Conservation (phyloP, 2,888 invertebrate genomes). For the Limnephilus rhombicus region DNA sequence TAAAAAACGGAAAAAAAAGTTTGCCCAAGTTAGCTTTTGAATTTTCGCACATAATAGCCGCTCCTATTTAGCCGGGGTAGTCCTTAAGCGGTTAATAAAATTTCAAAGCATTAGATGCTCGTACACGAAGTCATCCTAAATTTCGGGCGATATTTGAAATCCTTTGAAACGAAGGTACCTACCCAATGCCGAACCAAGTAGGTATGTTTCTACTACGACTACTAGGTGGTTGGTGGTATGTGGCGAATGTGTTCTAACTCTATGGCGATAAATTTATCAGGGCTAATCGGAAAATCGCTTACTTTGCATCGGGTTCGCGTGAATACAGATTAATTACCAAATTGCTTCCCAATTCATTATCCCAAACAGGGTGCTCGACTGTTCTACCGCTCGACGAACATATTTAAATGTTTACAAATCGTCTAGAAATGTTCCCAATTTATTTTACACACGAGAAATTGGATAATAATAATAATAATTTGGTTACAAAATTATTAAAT, state of each 20-base stretch:
- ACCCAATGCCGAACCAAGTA: background rate
- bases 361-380: constrained; percentile 15
- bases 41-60: too few species aligned
- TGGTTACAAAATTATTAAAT: too few species aligned
- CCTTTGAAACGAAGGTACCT: background rate
- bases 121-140: background rate
- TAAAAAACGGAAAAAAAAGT: too few species aligned
- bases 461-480: background rate
- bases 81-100: background rate
- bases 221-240: background rate
- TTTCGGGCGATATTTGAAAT: background rate
- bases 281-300: constrained; percentile 64
- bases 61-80: too few species aligned
- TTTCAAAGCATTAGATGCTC: background rate
- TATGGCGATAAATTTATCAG: constrained; percentile 62
- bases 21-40: too few species aligned
- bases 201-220: background rate
- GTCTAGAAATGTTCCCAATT: background rate
- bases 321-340: constrained; percentile 65
- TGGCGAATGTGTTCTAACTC: constrained; percentile 38
- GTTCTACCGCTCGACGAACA: background rate
- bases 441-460: background rate
- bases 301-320: constrained; percentile 61
- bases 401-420: background rate
- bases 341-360: constrained; percentile 64